Evolutionary conservation across 2,888 invertebrate genomes (phyloP).

Genomic region (Crepidodera aurea): DNA sequence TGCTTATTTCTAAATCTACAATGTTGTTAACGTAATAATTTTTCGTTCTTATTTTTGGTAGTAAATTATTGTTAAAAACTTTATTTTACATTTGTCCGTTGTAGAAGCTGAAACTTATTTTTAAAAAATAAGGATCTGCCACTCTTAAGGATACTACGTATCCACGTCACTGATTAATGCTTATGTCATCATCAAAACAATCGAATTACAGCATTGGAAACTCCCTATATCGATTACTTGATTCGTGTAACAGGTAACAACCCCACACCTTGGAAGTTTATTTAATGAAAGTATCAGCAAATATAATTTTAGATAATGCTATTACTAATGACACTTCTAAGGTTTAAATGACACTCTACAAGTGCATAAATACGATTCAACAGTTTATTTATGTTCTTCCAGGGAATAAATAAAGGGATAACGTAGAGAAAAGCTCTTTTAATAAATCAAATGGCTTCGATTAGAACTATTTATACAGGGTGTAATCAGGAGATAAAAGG

Average conservation of each 20-base stretch:
- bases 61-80: too few species aligned
- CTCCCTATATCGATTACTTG: neutral
- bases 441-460: neutral
- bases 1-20: too few species aligned
- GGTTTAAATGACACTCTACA: slow-evolving; percentile 32
- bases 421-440: neutral
- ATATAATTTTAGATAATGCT: slow-evolving; percentile 28
- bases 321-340: slow-evolving; percentile 31
- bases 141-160: too few species aligned
- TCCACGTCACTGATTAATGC: too few species aligned
- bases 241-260: slow-evolving; percentile 12
- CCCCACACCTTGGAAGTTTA: neutral
- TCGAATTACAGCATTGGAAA: neutral
- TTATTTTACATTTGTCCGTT: too few species aligned
- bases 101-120: too few species aligned
- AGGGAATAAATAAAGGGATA: slow-evolving; percentile 6
- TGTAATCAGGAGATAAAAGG: too few species aligned
- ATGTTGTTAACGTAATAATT: too few species aligned
- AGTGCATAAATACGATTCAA: slow-evolving; percentile 30
- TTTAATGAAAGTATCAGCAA: slow-evolving; percentile 18
- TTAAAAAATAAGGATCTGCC: too few species aligned
- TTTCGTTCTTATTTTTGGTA: too few species aligned
- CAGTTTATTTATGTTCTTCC: slow-evolving; percentile 14
- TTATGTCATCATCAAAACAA: too few species aligned
- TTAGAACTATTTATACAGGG: neutral